These are phyloP conservation scores for Illadopsis cleaveri DNA, from an alignment of 2,113 vertebrate species.

Conservation along the genomic window DNA sequence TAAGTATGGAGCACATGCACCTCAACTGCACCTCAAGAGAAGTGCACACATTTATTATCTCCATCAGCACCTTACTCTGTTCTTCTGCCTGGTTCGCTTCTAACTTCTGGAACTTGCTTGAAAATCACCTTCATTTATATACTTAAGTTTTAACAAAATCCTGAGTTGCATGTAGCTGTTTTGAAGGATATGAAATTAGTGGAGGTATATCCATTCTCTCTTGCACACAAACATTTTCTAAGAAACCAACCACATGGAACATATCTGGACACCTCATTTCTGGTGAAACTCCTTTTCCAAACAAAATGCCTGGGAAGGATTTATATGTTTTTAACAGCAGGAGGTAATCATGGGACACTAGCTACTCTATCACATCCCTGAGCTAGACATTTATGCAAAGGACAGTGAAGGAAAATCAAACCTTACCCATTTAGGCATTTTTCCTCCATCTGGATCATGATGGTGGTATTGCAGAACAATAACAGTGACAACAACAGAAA, in stretches of 20 bases:
- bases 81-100: background rate
- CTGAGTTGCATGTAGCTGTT: background rate
- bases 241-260: background rate
- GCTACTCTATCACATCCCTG: background rate
- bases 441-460: constrained; percentile 90
- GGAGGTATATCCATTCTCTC: background rate
- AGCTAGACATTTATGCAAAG: background rate
- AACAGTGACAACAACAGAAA: constrained; percentile 93
- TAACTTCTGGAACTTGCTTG: background rate
- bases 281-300: background rate
- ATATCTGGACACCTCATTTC: background rate
- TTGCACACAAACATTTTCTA: background rate
- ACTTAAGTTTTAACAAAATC: background rate
- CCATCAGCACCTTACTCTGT: background rate
- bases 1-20: background rate
- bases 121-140: background rate
- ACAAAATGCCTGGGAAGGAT: background rate
- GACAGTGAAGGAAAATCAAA: background rate
- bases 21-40: background rate
- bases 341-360: background rate
- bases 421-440: constrained; percentile 97
- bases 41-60: background rate
- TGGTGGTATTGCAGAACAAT: constrained; percentile 93
- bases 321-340: background rate
- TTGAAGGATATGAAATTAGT: background rate